A percentile compares a stretch with the other conserved stretches of the same genome.
These are phyloP conservation scores for Crossaster papposus DNA, from an alignment of 53 echinoderm and acorn worm species.

Conservation along the genomic window DNA sequence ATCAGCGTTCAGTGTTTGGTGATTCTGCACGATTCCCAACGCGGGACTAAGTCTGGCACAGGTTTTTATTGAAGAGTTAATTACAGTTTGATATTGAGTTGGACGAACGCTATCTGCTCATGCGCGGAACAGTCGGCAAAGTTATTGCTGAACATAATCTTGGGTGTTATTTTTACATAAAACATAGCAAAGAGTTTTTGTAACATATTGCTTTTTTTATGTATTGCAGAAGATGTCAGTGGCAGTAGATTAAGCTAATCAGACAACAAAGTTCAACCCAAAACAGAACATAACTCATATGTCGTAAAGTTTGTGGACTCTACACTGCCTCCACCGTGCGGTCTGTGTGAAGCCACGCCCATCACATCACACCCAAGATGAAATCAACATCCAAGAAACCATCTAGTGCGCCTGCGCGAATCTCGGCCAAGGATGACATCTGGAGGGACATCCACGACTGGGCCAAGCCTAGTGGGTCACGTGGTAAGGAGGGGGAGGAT, in stretches of 20 bases:
- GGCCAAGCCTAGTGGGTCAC: constrained; percentile 79
- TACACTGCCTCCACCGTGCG: background rate
- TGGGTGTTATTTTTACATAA: too few species aligned
- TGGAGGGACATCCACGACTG: constrained; percentile 94
- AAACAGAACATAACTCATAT: background rate
- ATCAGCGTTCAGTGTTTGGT: background rate
- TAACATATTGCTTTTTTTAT: too few species aligned
- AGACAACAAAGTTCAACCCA: too few species aligned
- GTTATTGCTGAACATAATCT: too few species aligned
- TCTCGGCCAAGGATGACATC: constrained; percentile 82
- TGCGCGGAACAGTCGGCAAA: too few species aligned
- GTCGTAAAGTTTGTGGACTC: background rate
- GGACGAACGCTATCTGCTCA: background rate
- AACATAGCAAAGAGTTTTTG: too few species aligned
- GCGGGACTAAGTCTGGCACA: background rate
- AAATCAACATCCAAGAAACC: constrained; percentile 60
- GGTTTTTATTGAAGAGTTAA: background rate
- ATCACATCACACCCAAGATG: background rate
- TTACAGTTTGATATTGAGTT: background rate
- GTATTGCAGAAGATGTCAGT: too few species aligned
- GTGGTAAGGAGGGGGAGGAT: constrained; percentile 48
- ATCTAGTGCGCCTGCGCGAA: constrained; percentile 80
- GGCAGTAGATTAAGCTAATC: too few species aligned
- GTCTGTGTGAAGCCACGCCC: background rate
- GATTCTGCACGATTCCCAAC: background rate